A percentile compares a stretch with the other conserved stretches of the same genome.
Conservation (phyloP, 2,113 vertebrate genomes). For the Lophochroa leadbeateri region DNA sequence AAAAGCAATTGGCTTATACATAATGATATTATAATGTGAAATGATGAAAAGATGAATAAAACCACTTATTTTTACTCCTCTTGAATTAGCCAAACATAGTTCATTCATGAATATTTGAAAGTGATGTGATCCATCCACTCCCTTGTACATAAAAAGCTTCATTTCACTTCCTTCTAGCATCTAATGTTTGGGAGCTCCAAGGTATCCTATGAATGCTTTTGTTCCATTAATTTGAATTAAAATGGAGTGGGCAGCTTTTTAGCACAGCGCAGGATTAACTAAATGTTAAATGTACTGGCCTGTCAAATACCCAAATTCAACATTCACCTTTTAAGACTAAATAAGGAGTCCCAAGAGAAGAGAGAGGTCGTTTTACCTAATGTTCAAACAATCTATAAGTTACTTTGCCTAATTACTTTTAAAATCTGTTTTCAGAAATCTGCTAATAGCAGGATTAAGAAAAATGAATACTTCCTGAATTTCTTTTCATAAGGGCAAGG, state of each 20-base stretch:
- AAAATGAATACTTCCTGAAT: not conserved
- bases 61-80: not conserved
- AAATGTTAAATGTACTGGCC: not conserved
- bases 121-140: not conserved
- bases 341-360: not conserved
- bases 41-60: slow-evolving; percentile 37
- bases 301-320: not conserved
- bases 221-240: not conserved
- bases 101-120: slow-evolving; percentile 27
- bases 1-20: slow-evolving; percentile 8
- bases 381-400: not conserved
- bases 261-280: not conserved
- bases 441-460: not conserved
- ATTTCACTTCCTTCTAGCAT: not conserved
- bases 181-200: not conserved
- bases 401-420: not conserved
- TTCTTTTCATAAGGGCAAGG: not conserved
- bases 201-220: not conserved
- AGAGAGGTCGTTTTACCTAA: not conserved
- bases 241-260: not conserved
- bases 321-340: not conserved
- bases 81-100: slow-evolving; percentile 2
- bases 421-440: not conserved
- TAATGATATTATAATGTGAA: slow-evolving; percentile 42
- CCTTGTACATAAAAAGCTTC: not conserved